Base-by-base conservation (phyloP, 2,113 vertebrate species). In the Psittacara wagleri region DNA sequence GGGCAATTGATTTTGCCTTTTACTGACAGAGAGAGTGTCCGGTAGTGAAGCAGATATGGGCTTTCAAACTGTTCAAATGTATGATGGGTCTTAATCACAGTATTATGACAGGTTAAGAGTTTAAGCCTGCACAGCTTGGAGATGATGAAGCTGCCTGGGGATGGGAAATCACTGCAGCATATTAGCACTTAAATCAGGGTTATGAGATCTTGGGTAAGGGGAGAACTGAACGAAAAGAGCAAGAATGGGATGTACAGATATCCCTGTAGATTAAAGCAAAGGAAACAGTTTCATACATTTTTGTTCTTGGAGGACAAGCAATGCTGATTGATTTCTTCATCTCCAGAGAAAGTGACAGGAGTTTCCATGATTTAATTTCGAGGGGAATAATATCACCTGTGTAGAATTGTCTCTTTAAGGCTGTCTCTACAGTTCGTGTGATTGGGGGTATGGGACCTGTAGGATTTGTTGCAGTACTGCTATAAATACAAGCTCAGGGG, bases 51-150 rank as follows among this genome's bases (percentile, higher is more conserved):
- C n/a, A 73, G 64, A 84, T 57, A 93, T 39, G 77, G 66, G 37
- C 25, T 96, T 93, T 88, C 6, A 10, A 95, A 84, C 54, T 14
- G 74, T 52, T 95, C 88, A 83, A 94, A 94, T 67, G 57, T 82
- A 68, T 91, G 96, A 76, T 79, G 91, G 59, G 37, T 46, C 92
- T 96, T 96, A 93, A 92, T 96, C 92, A 91, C 4, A 17, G 67
- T 87, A 73, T 93, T 91, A 92, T 59, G 86, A 89, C 90, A 92
- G 86, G 92, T 93, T 95, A 93, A 96, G 90, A 24, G 84, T 94
- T 92, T 95, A 95, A 95, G 49, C 62, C 80, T 62, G 70, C 28
- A 69, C 49, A 89, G 77, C 46, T 82, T 88, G 67, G 74, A 82
- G 74, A 94, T 76, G 92, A 96, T 94, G 86, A 91, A 91, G 84